These are phyloP conservation scores for Oegoconia quadripuncta DNA, from an alignment of 2,888 invertebrate genomes.

Conservation along the genomic window DNA sequence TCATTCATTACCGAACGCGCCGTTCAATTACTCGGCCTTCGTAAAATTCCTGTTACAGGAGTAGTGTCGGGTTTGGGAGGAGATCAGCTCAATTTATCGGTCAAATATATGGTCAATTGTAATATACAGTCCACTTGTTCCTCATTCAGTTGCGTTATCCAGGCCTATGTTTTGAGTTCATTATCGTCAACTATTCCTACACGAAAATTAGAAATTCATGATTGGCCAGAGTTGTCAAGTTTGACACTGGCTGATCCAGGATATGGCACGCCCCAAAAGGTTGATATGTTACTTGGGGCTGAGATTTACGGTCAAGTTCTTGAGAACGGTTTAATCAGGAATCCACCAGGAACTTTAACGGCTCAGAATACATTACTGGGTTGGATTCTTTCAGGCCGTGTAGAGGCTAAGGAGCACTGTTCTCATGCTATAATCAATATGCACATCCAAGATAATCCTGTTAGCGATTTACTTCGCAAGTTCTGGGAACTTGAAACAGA, in stretches of 20 bases:
- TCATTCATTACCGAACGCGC: constrained; percentile 5
- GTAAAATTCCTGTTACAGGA: neutral
- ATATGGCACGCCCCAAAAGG: constrained; percentile 10
- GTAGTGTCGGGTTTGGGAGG: constrained; percentile 3
- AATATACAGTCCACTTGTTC: constrained; percentile 3
- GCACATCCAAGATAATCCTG: constrained; percentile 6
- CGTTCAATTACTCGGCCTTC: constrained; percentile 3
- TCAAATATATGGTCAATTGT: neutral
- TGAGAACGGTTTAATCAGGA: constrained; percentile 14
- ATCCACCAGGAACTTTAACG: constrained; percentile 8
- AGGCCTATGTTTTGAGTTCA: constrained; percentile 3
- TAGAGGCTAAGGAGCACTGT: neutral
- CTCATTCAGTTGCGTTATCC: neutral
- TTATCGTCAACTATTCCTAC: neutral
- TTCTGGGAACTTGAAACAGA: constrained; percentile 28
- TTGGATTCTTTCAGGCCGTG: constrained; percentile 22
- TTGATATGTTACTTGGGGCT: constrained; percentile 16
- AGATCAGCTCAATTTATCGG: neutral
- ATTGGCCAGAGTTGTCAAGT: neutral
- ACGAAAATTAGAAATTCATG: neutral
- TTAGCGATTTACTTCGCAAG: constrained; percentile 13
- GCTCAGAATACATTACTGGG: constrained; percentile 20
- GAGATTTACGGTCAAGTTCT: constrained; percentile 13
- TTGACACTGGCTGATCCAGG: constrained; percentile 12
- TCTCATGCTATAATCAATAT: constrained; percentile 7